Base-by-base conservation (phyloP, 2,888 invertebrate species). In the Eilema depressum region DNA sequence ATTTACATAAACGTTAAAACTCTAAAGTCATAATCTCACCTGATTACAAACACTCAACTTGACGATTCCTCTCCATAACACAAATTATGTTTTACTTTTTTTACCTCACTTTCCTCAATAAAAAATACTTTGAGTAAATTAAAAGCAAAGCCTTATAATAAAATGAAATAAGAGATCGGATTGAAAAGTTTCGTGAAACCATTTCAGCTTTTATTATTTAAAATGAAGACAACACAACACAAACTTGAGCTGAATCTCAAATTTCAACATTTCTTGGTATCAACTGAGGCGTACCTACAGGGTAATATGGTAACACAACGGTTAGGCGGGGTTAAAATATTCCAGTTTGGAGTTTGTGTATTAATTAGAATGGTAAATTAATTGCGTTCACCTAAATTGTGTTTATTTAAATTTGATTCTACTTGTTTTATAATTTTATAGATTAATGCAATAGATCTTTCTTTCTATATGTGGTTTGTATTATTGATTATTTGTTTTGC, bases 101-200 rank as follows among this genome's bases (percentile, higher is more conserved):
- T 33, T 33, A n/a, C n/a, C n/a, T n/a, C 8, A 33, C 8, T 33
- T 33, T 33, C 4, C 33, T 7, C 8, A 33, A 33, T 33, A 3
- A 33, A 33, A 33, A 37, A 37, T 37, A 12, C 33, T 37, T 37
- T 37, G 0, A 12, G 33, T 37, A 37, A 37, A 37, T 37, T 12
- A 41, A 41, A 23, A 37, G 33, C 25, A 63, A 14, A 25, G 25
- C 10, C 25, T 25, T 37, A 41, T 20, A 63, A 0, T n/a, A 41
- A 41, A 26, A 41, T 25, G 25, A 41, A 63, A 81, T 79, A 71
- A 64, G 75, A 81, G 69, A 68, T 57, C 56, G 57, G 68, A 65
- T 70, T 74, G 41, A 68, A 77, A 77, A 77, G 63, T 81, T 79
- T 69, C n/a, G 12, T 23, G 26, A 26, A 68, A 74, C 66, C 72